Percentiles rank a stretch among this genome's conserved stretches.
Evolutionary conservation across 2,113 vertebrate genomes (phyloP).

Genomic region (Hypocryptadius cinnamomeus): DNA sequence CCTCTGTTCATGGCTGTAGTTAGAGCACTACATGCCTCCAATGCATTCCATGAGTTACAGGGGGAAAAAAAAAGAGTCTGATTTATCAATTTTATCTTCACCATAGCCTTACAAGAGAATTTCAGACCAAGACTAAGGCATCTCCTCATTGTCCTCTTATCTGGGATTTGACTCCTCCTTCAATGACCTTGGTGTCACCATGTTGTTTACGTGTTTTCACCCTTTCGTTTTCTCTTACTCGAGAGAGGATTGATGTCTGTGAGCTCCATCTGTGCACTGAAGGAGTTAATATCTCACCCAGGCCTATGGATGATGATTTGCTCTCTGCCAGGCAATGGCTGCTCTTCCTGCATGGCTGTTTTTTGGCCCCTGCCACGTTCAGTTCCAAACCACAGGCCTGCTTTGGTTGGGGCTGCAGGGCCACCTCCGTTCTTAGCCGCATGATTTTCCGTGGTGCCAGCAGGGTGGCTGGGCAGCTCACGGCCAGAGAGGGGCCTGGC

Average conservation of each 20-base stretch:
- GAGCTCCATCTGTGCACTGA: not conserved
- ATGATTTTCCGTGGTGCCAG: too few relatives aligned
- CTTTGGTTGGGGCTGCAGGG: not conserved
- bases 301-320: not conserved
- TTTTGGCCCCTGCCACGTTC: not conserved
- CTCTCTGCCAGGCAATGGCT: fast-evolving
- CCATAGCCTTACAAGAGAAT: not conserved
- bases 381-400: not conserved
- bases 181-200: not conserved
- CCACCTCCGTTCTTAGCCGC: not conserved
- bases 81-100: not conserved
- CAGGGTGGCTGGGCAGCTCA: not conserved
- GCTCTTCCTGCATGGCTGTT: too few relatives aligned
- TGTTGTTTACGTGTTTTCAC: not conserved
- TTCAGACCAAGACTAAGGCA: not conserved
- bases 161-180: not conserved
- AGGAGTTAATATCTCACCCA: not conserved
- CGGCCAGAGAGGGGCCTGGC: fast-evolving
- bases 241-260: not conserved
- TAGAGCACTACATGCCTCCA: not conserved
- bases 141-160: not conserved
- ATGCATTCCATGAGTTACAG: not conserved
- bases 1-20: not conserved
- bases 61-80: not conserved
- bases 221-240: not conserved